phyloP scores from a whole-genome alignment of 2,113 vertebrate genomes.

The Etia nguti region DNA sequence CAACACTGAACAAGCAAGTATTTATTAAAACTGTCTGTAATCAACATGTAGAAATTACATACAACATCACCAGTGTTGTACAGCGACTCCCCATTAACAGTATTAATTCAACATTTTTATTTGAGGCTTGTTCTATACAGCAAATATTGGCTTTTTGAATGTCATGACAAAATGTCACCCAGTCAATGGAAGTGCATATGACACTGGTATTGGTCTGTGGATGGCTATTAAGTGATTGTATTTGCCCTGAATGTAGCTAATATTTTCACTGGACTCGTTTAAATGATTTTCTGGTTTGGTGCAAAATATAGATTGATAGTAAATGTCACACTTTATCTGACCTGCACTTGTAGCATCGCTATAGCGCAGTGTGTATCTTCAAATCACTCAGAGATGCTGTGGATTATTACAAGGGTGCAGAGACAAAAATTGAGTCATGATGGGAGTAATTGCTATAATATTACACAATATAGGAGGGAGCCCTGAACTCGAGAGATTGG shows the following conservation, averaged over 20 bases:
- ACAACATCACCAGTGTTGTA: not conserved
- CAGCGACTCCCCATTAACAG: conserved; percentile 1
- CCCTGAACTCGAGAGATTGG: conserved; percentile 11
- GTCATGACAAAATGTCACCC: conserved; percentile 58
- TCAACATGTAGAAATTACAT: not conserved
- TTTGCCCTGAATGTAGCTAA: not conserved
- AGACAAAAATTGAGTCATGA: conserved; percentile 40
- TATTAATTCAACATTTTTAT: conserved; percentile 8
- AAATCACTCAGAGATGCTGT: not conserved
- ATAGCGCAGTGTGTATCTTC: not conserved
- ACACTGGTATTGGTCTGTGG: conserved; percentile 3
- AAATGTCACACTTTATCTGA: conserved; percentile 50
- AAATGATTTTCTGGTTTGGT: conserved; percentile 43
- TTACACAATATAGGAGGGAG: conserved; percentile 4
- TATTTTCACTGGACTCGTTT: conserved; percentile 41
- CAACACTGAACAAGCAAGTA: not conserved
- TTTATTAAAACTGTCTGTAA: not conserved
- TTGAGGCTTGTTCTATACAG: not conserved
- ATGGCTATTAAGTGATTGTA: conserved; percentile 12
- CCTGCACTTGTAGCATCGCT: not conserved
- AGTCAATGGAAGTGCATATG: conserved; percentile 11
- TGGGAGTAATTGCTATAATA: conserved; percentile 42
- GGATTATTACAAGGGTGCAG: not conserved
- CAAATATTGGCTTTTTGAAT: conserved; percentile 55
- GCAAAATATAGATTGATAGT: conserved; percentile 28